Base-by-base conservation (phyloP, 2,113 vertebrate species). In the Chaenogobius annularis region DNA sequence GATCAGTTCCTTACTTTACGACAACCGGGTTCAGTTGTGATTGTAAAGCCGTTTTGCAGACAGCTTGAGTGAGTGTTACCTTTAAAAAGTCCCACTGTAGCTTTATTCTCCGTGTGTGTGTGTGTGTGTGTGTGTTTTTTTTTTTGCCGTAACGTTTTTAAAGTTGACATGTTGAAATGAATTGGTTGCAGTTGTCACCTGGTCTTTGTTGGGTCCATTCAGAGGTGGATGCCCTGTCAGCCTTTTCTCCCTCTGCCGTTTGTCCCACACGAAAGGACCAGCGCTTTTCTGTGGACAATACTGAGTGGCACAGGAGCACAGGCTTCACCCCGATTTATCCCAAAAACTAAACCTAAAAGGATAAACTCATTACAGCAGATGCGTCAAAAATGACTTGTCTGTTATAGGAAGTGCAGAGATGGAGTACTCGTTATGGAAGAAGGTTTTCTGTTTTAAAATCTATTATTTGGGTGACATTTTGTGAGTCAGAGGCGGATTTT, bases 181-280 rank as follows among this genome's bases (percentile, higher is more conserved):
- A 12, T 58, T 3, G 8, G 40, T 23, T 44, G 63, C 43, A 46
- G n/a, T 66, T 54, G 66, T 79, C 59, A 75, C 75, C 77, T 70
- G 71, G 73, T 83, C 84, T 70, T 85, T 87, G 86, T 63, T 13
- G 54, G 43, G 61, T 78, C 74, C 83, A 78, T 90, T 88, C 85
- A 89, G 77, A 17, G 44, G 62, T 65, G 73, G 75, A 73, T 86
- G 90, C 91, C 78, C 85, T 54, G 85, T 93, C 91, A 91, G 92
- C 92, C 62, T 73, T 93, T 91, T 84, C 58, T 87, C 83, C 83
- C 10, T 73, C 83, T 67, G 79, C 78, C 3, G 72, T 75, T 65
- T 75, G 76, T 83, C 46, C 75, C 69, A 77, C 83, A 89, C 85
- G 89, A 90, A 61, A 91, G 80, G 80, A 37, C 48, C 74, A 14